Conservation (phyloP, 2,113 vertebrate genomes). For the Anarhynchus alexandrinus region DNA sequence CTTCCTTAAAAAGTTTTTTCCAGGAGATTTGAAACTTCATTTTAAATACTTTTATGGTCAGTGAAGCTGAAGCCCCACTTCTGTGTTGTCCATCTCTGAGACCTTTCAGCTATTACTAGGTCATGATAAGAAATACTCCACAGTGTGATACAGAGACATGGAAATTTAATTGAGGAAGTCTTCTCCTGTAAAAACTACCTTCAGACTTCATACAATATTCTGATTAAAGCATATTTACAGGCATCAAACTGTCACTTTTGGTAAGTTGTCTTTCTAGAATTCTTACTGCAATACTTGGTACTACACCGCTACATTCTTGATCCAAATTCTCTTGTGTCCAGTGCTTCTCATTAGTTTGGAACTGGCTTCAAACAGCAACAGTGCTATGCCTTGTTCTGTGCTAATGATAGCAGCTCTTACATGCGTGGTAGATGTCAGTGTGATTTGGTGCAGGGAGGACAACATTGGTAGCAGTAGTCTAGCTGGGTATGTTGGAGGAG, state of each 20-base stretch:
- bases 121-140: background rate
- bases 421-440: rapidly evolving
- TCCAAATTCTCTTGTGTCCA: background rate
- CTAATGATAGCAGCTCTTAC: background rate
- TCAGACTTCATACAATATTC: background rate
- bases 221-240: background rate
- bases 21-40: background rate
- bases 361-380: background rate
- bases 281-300: background rate
- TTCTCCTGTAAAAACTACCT: background rate
- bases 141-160: background rate
- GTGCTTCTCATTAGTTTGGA: background rate
- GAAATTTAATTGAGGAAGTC: background rate
- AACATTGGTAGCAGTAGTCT: background rate
- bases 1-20: background rate
- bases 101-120: background rate
- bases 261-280: background rate
- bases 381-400: background rate
- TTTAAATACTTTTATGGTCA: background rate
- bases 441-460: background rate
- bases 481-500: background rate
- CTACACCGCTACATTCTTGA: background rate
- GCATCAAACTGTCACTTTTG: background rate
- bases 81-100: background rate
- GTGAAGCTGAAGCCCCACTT: background rate